phyloP scores from a whole-genome alignment of 2,797 vertebrate genomes.

The Neosilurus hyrtlii region DNA sequence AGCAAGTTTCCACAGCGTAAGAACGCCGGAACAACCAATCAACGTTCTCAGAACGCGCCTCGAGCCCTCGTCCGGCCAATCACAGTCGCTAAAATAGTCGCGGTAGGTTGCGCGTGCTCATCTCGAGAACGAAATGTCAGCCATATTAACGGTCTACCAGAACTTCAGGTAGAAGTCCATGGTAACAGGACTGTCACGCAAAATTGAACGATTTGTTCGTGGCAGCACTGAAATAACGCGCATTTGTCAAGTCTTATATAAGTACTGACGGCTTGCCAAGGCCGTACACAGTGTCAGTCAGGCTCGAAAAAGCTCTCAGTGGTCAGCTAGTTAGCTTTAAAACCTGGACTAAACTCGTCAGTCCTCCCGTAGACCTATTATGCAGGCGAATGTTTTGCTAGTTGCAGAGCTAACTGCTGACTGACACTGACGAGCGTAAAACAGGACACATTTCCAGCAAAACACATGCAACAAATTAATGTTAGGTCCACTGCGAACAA shows the following conservation, averaged over 20 bases:
- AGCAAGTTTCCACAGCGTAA: slow-evolving; percentile 49
- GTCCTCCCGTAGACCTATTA: slow-evolving; percentile 8
- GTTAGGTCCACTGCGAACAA: background rate
- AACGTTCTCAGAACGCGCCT: slow-evolving; percentile 42
- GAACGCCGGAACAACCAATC: slow-evolving; percentile 64
- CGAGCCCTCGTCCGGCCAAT: slow-evolving; percentile 63
- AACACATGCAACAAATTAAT: background rate
- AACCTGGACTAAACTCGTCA: slow-evolving; percentile 28
- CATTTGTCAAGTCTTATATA: background rate
- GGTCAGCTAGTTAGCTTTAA: slow-evolving; percentile 4
- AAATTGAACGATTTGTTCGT: background rate
- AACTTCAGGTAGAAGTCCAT: slow-evolving; percentile 47
- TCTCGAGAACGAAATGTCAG: slow-evolving; percentile 78
- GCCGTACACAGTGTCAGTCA: background rate
- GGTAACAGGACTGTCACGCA: slow-evolving; percentile 6
- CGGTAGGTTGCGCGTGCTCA: slow-evolving; percentile 64
- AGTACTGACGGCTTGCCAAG: background rate
- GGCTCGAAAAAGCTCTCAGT: background rate
- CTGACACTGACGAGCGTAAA: slow-evolving; percentile 15
- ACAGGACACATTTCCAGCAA: background rate
- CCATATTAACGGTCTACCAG: slow-evolving; percentile 74
- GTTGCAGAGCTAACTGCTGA: background rate
- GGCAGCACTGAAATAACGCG: background rate
- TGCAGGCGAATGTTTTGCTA: slow-evolving; percentile 24
- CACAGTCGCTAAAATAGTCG: slow-evolving; percentile 39